phyloP scores from a whole-genome alignment of 2,797 vertebrate genomes.

The Cygnus olor region DNA sequence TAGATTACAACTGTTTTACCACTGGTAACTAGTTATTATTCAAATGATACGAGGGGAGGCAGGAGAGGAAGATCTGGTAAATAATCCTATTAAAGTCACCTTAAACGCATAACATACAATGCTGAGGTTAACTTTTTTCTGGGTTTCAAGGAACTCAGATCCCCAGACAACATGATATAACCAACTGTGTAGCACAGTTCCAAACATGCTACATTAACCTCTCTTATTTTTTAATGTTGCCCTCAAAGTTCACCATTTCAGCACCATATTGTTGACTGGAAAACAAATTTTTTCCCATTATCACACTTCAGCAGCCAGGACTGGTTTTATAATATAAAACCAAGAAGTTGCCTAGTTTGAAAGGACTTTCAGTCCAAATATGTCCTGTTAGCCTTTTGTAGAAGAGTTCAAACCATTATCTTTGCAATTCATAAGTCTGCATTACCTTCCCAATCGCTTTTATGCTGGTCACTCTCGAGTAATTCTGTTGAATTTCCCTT shows the following conservation, averaged over 20 bases:
- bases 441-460: conserved; percentile 58
- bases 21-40: neutral
- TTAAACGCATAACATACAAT: neutral
- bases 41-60: neutral
- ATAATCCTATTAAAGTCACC: neutral
- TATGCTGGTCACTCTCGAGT: neutral
- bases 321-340: neutral
- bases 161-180: neutral
- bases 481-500: conserved; percentile 7
- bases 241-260: neutral
- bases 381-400: neutral
- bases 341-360: neutral
- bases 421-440: neutral
- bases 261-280: neutral
- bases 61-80: neutral
- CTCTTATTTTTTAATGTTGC: neutral
- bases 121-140: neutral
- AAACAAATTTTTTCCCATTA: neutral
- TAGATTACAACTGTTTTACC: neutral
- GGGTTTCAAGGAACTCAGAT: neutral
- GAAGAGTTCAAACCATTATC: neutral
- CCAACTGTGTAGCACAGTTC: neutral
- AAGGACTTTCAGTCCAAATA: neutral
- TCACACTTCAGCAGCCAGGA: neutral
- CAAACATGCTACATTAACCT: neutral